Evolutionary conservation across 1,140 invertebrate genomes (phyloP), one percentile per base, ranked within the genome.

Genomic region (Tetraneura akinire): DNA sequence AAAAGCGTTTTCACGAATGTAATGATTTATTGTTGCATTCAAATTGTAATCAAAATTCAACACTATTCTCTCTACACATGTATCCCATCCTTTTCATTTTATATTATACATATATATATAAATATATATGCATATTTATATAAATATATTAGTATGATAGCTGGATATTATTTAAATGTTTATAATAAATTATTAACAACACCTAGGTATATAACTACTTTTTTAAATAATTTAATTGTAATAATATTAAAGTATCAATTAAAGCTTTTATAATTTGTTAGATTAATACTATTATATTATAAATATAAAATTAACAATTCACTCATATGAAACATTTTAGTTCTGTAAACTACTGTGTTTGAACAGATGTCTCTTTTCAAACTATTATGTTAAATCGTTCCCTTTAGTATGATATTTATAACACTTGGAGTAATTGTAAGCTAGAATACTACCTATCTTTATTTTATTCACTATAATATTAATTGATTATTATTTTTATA

Each of bases 361-460:
- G 23, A 71, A 71, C 68, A 71, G 68, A 71, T 71, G 68, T n/a
- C 23, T 70, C n/a, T 71, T 71, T 68, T 71, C 47, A 71, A 51
- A 32, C 23, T 29, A 14, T 51, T 49, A 32, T 70, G 49, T 71
- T 51, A 71, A 71, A 71, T 71, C 29, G 47, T 29, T 71, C 68
- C 26, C 14, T 51, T 10, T 29, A 71, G 18, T 51, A 29, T 51
- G n/a, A 32, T 71, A 26, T 13, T 29, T 23, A 29, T 26, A 49
- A 71, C 68, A 71, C 45, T 10, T 71, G 68, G 29, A 16, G 47
- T 51, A 70, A 14, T 66, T 37, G 37, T 47, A n/a, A 70, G 47
- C 8, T 26, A 26, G 21, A 11, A 26, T 14, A 26, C 55, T 57
- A 57, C 26, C 10, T 26, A 26, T 26, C 21, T 26, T 42, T 49